Evolutionary conservation across 2,797 vertebrate genomes (phyloP).

Genomic region (Astyanax mexicanus): DNA sequence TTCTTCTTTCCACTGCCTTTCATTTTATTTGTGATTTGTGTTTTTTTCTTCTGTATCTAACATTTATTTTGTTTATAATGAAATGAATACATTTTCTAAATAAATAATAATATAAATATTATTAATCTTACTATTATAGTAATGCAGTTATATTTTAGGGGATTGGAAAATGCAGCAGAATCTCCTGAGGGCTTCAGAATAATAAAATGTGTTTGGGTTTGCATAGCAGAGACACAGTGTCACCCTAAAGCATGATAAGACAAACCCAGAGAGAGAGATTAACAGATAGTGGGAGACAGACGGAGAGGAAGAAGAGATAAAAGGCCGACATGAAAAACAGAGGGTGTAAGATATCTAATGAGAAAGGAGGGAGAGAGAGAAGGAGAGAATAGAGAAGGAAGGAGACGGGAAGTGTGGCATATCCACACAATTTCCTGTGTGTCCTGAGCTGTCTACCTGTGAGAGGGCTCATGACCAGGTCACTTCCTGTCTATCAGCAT

Average conservation of each 20-base stretch:
- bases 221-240: conserved; percentile 11
- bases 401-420: neutral
- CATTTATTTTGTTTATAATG: too few species aligned
- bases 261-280: neutral
- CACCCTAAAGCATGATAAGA: neutral
- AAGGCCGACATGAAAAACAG: neutral
- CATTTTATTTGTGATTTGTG: too few species aligned
- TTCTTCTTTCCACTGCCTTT: too few species aligned
- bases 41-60: too few species aligned
- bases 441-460: neutral
- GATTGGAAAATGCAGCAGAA: neutral
- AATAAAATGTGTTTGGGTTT: neutral
- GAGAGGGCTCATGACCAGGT: conserved; percentile 8
- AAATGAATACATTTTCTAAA: too few species aligned
- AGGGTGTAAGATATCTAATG: neutral
- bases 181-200: neutral
- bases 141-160: neutral
- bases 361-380: neutral
- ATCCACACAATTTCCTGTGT: conserved; percentile 3
- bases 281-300: neutral
- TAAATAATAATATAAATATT: too few species aligned
- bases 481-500: conserved; percentile 28
- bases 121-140: too few species aligned
- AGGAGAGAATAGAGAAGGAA: neutral
- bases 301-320: neutral